Conservation (phyloP, 2,113 vertebrate species). For the Sinocyclocheilus maitianheensis region DNA sequence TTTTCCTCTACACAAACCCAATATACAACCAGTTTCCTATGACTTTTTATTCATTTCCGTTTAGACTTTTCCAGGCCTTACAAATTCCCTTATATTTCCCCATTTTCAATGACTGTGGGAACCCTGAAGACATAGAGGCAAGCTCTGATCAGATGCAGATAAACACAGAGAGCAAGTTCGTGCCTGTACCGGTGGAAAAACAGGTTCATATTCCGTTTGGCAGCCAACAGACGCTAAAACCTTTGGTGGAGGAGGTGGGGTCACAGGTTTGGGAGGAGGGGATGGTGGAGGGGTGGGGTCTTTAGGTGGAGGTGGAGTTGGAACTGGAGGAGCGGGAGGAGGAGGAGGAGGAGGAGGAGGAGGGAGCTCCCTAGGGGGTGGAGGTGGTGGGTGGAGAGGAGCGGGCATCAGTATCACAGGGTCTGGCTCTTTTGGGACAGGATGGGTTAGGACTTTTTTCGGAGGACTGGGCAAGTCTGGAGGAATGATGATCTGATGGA, state of each 20-base stretch:
- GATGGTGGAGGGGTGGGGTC: constrained; percentile 52
- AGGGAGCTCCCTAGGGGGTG: constrained; percentile 54
- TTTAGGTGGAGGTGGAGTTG: constrained; percentile 30
- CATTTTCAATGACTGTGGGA: not conserved
- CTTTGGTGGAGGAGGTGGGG: constrained; percentile 67
- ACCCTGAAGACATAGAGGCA: constrained; percentile 12
- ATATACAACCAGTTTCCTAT: not conserved
- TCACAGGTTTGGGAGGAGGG: constrained; percentile 53
- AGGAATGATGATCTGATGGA: constrained; percentile 73
- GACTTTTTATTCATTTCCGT: not conserved
- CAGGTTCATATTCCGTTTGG: constrained; percentile 87
- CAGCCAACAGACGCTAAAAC: constrained; percentile 86
- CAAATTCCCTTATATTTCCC: not conserved
- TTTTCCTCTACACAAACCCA: not conserved
- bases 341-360: constrained; percentile 49
- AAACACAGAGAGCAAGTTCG: constrained; percentile 76
- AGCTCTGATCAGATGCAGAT: constrained; percentile 45
- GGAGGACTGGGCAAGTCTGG: constrained; percentile 82
- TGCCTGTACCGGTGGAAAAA: constrained; percentile 84
- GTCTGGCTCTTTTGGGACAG: constrained; percentile 65
- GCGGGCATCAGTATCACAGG: constrained; percentile 31
- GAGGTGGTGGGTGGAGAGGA: constrained; percentile 63
- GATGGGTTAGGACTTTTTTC: constrained; percentile 81
- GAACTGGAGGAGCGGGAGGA: constrained; percentile 57
- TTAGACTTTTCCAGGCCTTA: not conserved